These are phyloP conservation scores for Tenthredo distinguenda DNA, from an alignment of 2,888 invertebrate species.

Conservation along the genomic window DNA sequence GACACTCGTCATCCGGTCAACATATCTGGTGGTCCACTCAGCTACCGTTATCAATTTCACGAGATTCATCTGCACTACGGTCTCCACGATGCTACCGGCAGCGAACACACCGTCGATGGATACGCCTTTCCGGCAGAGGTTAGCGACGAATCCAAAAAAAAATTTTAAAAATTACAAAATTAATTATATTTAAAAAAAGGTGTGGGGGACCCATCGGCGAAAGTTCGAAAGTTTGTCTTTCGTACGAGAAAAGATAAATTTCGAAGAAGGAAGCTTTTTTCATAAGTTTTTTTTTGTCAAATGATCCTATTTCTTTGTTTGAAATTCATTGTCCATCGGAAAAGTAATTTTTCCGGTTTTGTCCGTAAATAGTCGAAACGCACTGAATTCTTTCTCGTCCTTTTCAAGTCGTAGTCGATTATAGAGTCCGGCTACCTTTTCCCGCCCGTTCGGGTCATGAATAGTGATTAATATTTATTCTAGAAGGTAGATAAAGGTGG, in stretches of 20 bases:
- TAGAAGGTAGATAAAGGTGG: background rate
- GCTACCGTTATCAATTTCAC: constrained; percentile 96
- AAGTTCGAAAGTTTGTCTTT: background rate
- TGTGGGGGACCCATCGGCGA: too few species aligned
- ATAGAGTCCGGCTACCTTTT: background rate
- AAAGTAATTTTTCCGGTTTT: background rate
- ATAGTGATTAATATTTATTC: constrained; percentile 40
- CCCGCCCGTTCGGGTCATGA: background rate
- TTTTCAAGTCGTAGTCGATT: background rate
- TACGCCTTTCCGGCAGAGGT: constrained; percentile 99
- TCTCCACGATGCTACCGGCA: constrained; percentile 93
- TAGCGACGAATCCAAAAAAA: constrained; percentile 64
- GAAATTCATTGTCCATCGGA: background rate
- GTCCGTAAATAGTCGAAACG: too few species aligned
- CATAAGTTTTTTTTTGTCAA: background rate
- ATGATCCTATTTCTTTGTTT: background rate
- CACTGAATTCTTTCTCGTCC: too few species aligned
- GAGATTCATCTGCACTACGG: constrained; percentile 98
- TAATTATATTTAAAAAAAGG: too few species aligned
- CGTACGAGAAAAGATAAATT: background rate
- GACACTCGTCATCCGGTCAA: constrained; percentile 90
- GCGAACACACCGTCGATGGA: constrained; percentile 98
- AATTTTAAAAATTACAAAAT: background rate
- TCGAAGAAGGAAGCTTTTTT: background rate
- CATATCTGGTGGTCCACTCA: constrained; percentile 96